phyloP scores from a whole-genome alignment of 2,113 vertebrate species.

The Potamarius usumacintae region DNA sequence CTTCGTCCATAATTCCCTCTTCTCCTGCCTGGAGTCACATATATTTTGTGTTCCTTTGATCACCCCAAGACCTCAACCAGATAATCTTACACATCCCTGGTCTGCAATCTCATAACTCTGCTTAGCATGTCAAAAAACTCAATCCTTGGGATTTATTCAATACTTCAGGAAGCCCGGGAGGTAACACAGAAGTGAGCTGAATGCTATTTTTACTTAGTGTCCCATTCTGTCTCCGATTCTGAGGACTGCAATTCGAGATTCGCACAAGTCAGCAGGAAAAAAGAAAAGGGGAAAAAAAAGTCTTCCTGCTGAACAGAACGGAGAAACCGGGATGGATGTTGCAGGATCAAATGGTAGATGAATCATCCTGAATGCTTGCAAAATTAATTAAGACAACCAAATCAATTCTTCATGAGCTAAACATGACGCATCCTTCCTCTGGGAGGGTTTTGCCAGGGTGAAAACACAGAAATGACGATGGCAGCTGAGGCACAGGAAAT shows the following conservation, averaged over 20 bases:
- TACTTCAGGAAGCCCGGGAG: slow-evolving; percentile 36
- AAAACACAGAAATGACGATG: neutral
- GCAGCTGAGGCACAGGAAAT: neutral
- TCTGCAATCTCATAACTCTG: slow-evolving; percentile 35
- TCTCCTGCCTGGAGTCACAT: neutral
- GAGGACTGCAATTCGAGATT: slow-evolving; percentile 41
- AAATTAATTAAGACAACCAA: slow-evolving; percentile 50
- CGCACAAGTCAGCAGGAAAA: slow-evolving; percentile 30
- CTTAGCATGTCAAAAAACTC: slow-evolving; percentile 38
- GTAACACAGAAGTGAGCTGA: slow-evolving; percentile 29
- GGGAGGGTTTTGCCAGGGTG: neutral
- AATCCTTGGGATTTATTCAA: slow-evolving; percentile 31
- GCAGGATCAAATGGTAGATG: slow-evolving; percentile 47
- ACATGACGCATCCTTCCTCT: slow-evolving; percentile 38
- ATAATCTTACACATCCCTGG: slow-evolving; percentile 23
- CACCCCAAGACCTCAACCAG: slow-evolving; percentile 37
- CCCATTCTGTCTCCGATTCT: slow-evolving; percentile 30
- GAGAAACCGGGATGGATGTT: slow-evolving; percentile 28
- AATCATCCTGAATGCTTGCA: slow-evolving; percentile 48
- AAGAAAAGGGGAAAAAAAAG: neutral
- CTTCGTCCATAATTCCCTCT: neutral
- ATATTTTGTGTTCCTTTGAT: slow-evolving; percentile 24
- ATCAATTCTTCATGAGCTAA: slow-evolving; percentile 60
- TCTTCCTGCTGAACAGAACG: slow-evolving; percentile 7
- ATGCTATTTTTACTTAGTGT: slow-evolving; percentile 40